These are phyloP conservation scores for Nannoperca obscura DNA, from an alignment of 2,797 vertebrate genomes.

Conservation along the genomic window DNA sequence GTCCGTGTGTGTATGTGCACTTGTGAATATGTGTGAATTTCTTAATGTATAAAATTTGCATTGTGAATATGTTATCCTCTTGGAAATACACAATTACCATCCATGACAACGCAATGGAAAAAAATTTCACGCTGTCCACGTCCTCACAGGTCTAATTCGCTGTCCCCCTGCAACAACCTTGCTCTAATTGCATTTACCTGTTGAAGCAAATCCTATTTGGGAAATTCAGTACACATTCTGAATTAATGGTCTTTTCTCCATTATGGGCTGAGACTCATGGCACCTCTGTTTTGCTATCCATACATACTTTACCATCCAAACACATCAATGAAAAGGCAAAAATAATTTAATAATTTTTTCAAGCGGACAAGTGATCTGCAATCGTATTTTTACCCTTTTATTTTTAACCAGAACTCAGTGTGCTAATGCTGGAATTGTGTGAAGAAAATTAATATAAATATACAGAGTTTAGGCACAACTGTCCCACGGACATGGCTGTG, in stretches of 20 bases:
- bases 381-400: neutral
- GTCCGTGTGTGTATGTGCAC: neutral
- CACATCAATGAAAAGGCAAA: neutral
- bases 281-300: constrained; percentile 2
- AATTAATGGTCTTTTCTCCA: constrained; percentile 47
- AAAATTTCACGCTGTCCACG: constrained; percentile 41
- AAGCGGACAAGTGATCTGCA: constrained; percentile 10
- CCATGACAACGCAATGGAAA: constrained; percentile 34
- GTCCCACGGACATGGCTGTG: constrained; percentile 12
- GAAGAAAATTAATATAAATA: neutral
- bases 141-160: constrained; percentile 34
- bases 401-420: neutral
- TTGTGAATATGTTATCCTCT: constrained; percentile 11
- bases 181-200: constrained; percentile 77
- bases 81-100: constrained; percentile 27
- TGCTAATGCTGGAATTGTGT: constrained; percentile 1
- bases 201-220: constrained; percentile 68
- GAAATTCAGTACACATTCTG: constrained; percentile 54
- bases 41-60: constrained; percentile 9
- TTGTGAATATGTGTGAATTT: neutral
- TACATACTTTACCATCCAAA: neutral
- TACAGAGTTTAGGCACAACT: constrained; percentile 4
- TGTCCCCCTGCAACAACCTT: constrained; percentile 50
- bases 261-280: constrained; percentile 19
- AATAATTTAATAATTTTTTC: too few relatives aligned